Conservation (phyloP, 2,797 vertebrate genomes). For the Mormyrops attenuatus region DNA sequence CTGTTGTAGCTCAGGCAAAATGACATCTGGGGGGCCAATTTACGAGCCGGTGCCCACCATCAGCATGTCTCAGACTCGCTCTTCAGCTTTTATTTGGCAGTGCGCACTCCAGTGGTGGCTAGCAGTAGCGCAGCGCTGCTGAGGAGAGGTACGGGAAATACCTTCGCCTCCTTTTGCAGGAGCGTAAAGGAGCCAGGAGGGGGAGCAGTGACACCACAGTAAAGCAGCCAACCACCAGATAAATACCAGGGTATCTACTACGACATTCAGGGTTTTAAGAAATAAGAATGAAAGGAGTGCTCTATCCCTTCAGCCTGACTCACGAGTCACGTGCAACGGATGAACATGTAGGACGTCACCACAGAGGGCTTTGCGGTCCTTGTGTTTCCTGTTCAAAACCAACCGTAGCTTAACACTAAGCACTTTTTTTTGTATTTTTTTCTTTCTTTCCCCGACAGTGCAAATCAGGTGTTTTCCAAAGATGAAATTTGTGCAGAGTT, state of each 20-base stretch:
- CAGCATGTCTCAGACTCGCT: slow-evolving; percentile 13
- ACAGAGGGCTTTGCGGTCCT: slow-evolving; percentile 23
- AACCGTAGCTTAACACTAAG: slow-evolving; percentile 48
- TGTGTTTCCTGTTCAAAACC: slow-evolving; percentile 31
- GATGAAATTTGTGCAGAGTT: slow-evolving; percentile 51
- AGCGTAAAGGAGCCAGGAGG: slow-evolving; percentile 58
- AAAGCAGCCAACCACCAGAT: slow-evolving; percentile 18
- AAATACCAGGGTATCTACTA: slow-evolving; percentile 35
- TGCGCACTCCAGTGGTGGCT: neutral
- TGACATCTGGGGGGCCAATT: slow-evolving; percentile 22
- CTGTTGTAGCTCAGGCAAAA: slow-evolving; percentile 19
- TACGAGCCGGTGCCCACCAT: neutral
- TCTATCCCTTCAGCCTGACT: slow-evolving; percentile 23
- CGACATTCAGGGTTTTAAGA: slow-evolving; percentile 50
- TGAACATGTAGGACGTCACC: slow-evolving; percentile 24
- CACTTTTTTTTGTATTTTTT: slow-evolving; percentile 26
- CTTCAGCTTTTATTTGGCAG: neutral
- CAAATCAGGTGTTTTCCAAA: slow-evolving; percentile 34
- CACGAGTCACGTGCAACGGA: slow-evolving; percentile 19
- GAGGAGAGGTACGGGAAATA: neutral
- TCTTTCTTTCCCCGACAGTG: slow-evolving; percentile 29
- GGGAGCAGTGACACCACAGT: slow-evolving; percentile 50
- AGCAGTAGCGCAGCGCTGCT: neutral
- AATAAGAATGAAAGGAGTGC: neutral
- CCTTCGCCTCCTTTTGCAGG: neutral